Base-by-base conservation (phyloP, 2,888 invertebrate species). In the Macrophya annulata region DNA sequence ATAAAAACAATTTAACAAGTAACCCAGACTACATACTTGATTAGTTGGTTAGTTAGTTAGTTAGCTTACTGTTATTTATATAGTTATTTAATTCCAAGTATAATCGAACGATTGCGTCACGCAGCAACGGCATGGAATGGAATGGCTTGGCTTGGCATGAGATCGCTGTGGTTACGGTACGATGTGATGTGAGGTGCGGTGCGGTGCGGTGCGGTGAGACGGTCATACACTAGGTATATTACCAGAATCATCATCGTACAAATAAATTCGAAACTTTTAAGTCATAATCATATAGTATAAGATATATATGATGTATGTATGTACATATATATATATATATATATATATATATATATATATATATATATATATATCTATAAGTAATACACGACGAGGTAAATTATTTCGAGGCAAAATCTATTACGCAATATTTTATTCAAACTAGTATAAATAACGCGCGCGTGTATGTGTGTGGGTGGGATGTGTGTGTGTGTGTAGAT, bases 341-440 rank as follows among this genome's bases (percentile, higher is more conserved):
- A n/a, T n/a, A n/a, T n/a, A n/a, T n/a, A n/a, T n/a, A n/a, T n/a
- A n/a, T n/a, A n/a, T n/a, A n/a, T n/a, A n/a, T n/a, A n/a, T n/a
- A n/a, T n/a, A n/a, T n/a, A n/a, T n/a, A n/a, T n/a, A n/a, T n/a
- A n/a, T n/a, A n/a, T n/a, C n/a, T n/a, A n/a, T n/a, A 55, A 55
- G 55, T 55, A n/a, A 55, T 55, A 55, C 1, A 17, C n/a, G 55
- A 55, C n/a, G n/a, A 55, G 55, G 55, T 55, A 55, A 55, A 55
- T 2, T n/a, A 55, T 55, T 55, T 55, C 55, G 55, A 55, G 55
- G n/a, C 55, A 55, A n/a, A 55, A 55, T 55, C 17, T 55, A 55
- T 55, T 55, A 55, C 55, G 55, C 55, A 55, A 55, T 55, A 55
- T 55, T 55, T 55, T 55, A 55, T 55, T 55, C 55, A n/a, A 17